Base-by-base conservation (phyloP, 1,140 invertebrate genomes). In the Sitodiplosis mosellana region DNA sequence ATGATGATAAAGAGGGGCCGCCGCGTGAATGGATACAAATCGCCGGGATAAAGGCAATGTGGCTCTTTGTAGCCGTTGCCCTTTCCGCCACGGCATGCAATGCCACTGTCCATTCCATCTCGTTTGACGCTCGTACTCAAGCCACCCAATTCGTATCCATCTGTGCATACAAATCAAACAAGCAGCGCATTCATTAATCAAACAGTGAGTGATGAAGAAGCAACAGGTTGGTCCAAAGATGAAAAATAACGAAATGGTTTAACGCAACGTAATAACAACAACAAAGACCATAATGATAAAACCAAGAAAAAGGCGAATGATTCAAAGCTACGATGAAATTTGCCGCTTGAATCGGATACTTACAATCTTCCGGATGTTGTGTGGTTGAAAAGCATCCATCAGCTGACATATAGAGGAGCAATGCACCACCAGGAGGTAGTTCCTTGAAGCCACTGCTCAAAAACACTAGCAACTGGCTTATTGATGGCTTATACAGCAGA, bases 371-470 rank as follows among this genome's bases (percentile, higher is more conserved):
- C 33, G 81, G 78, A 65, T 88, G 83, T 68, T 90, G 91, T 46
- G 80, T 74, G 52, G 80, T 81, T n/a, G 83, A 81, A 64, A 87
- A 87, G 58, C 83, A 84, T 18, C 89, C 90, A 63, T 96, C 91
- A 19, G 90, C 88, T 18, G 92, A 96, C 52, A 96, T 77, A 65
- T 96, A 97, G 36, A 97, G 70, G 20, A 97, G 69, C 49, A 96
- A 70, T 33, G 87, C 90, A 44, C 90, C 90, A 61, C 87, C 90
- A 2, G 81, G 75, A 19, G 89, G 88, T 49, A 97, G 70, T 66
- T 96, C 91, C 67, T 92, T 92, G 63, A 92, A 92, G 52, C 85
- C 87, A 53, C 89, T 94, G 33, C 89, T 83, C 52, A 96, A 70
- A 68, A 95, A 95, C 18, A 94, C 86, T 63, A 93, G 75, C 27